phyloP scores from a whole-genome alignment of 2,797 vertebrate species.

The Notolepis coatsorum region DNA sequence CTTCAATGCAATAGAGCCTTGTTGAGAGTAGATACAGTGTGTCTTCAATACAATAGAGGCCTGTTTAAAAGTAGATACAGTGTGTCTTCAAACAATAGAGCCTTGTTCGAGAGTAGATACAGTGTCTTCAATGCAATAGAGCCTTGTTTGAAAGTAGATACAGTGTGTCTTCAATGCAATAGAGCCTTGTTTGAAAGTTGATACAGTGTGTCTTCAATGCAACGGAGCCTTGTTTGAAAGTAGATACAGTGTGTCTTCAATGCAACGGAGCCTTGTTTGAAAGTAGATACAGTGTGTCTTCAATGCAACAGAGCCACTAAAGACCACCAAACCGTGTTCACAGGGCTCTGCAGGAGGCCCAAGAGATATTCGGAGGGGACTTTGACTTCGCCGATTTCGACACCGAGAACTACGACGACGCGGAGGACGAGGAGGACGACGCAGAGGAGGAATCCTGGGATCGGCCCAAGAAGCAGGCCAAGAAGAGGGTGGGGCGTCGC shows the following conservation, averaged over 20 bases:
- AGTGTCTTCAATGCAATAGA: no score
- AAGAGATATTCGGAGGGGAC: slow-evolving; percentile 92
- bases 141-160: background rate
- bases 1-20: no score
- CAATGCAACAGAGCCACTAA: no score
- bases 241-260: background rate
- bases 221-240: background rate
- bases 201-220: no score
- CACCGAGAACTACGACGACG: slow-evolving; percentile 86
- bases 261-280: background rate
- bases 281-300: no score
- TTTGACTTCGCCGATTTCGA: slow-evolving; percentile 93
- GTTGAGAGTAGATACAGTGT: background rate
- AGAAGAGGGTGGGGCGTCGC: slow-evolving; percentile 89
- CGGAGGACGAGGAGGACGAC: slow-evolving; percentile 90
- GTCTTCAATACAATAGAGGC: background rate
- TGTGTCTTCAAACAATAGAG: background rate
- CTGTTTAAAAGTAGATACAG: background rate
- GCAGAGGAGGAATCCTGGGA: slow-evolving; percentile 87
- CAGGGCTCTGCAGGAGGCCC: slow-evolving; percentile 91
- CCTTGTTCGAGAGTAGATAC: background rate
- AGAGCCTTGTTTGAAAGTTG: background rate
- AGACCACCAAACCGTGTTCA: background rate
- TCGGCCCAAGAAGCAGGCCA: slow-evolving; percentile 88
- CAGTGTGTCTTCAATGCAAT: background rate